A percentile compares a stretch with the other conserved stretches of the same genome.
These are phyloP conservation scores for Cyprinodon brontotheroides DNA, from an alignment of 2,113 vertebrate species.

Conservation along the genomic window DNA sequence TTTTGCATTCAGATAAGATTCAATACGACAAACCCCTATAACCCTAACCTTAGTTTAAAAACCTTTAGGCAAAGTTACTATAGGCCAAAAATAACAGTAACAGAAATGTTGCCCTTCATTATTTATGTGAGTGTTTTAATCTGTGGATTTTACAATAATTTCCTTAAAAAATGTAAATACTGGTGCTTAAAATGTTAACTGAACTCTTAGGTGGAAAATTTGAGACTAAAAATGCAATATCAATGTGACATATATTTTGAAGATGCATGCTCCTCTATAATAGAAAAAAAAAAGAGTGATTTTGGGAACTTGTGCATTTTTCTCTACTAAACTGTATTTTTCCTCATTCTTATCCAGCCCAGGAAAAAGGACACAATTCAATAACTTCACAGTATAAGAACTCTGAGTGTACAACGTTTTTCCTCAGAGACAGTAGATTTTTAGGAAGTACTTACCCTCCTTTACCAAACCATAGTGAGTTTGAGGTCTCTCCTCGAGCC, in stretches of 20 bases:
- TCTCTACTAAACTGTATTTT: not conserved
- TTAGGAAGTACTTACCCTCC: slow-evolving; percentile 87
- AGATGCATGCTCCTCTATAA: not conserved
- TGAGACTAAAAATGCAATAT: not conserved
- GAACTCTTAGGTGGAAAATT: not conserved
- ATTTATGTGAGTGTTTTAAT: not conserved
- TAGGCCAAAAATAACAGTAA: not conserved
- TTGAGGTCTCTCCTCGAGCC: slow-evolving; percentile 92
- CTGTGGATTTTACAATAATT: too few relatives aligned
- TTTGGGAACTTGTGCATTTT: not conserved
- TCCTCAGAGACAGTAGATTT: slow-evolving; percentile 1
- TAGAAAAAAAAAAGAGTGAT: not conserved
- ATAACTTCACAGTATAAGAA: not conserved
- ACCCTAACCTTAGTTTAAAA: not conserved
- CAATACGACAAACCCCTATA: not conserved
- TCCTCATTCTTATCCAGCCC: not conserved
- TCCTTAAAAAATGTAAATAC: not conserved
- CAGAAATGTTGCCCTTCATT: not conserved
- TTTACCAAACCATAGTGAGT: slow-evolving; percentile 94
- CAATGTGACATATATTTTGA: not conserved
- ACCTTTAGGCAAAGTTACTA: not conserved
- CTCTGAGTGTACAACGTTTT: not conserved
- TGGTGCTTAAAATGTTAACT: not conserved
- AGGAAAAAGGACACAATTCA: not conserved
- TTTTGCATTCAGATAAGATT: not conserved